Evolutionary conservation across 2,888 invertebrate species (phyloP).

Genomic region (Colletes collaris): DNA sequence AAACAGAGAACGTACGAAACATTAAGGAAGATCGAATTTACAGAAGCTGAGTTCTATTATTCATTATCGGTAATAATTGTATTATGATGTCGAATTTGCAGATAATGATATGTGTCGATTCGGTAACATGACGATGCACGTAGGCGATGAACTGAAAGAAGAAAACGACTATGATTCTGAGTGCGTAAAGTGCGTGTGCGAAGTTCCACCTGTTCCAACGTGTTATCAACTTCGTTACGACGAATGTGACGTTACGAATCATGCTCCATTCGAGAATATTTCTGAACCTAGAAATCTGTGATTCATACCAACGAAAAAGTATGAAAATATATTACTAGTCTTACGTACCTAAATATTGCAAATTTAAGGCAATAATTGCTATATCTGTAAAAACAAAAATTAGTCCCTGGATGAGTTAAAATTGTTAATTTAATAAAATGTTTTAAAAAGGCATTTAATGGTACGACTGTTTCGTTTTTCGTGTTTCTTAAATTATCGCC

Average conservation of each 20-base stretch:
- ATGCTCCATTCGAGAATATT: not conserved
- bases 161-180: slow-evolving; percentile 62
- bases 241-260: slow-evolving; percentile 66
- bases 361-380: too few species aligned
- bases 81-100: slow-evolving; percentile 11
- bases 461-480: too few species aligned
- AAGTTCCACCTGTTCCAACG: slow-evolving; percentile 74
- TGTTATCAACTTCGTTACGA: slow-evolving; percentile 68
- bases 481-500: too few species aligned
- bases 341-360: too few species aligned
- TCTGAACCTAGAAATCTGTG: too few species aligned
- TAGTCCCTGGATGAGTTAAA: too few species aligned
- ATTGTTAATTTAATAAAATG: too few species aligned
- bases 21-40: not conserved
- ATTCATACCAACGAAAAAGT: too few species aligned
- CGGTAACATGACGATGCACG: slow-evolving; percentile 69
- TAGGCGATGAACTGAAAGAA: slow-evolving; percentile 71
- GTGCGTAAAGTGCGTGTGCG: slow-evolving; percentile 75
- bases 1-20: not conserved
- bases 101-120: slow-evolving; percentile 64
- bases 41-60: not conserved
- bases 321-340: too few species aligned
- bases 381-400: too few species aligned
- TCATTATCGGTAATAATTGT: not conserved
- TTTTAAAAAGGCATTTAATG: too few species aligned